Base-by-base conservation (phyloP, 2,888 invertebrate species). In the Pedicia rivosa region DNA sequence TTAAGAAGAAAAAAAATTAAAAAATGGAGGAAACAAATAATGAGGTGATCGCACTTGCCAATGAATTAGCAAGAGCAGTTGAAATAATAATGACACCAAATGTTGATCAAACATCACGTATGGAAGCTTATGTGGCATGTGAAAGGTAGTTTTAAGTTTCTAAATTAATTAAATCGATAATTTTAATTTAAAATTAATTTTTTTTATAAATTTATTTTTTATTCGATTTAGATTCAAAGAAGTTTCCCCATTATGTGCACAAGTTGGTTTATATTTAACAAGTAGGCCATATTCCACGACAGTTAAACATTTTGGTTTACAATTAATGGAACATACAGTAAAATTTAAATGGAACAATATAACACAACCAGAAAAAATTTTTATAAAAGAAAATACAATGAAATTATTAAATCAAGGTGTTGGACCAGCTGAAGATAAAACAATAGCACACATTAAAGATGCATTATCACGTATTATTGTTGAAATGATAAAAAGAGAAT, bases 401-500 rank as follows among this genome's bases (percentile, higher is more conserved):
- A 83, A 83, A 53, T 64, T 86, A 25, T 60, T 87, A 6, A 66
- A 70, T 40, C 72, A 78, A 54, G 81, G 87, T 40, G 83, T 83
- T 9, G 76, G 74, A 9, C 73, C 74, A 49, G 69, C 83, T 15
- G 70, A 79, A 32, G 72, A 73, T 43, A 75, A 74, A 46, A 64
- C 66, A 33, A 45, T 62, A 13, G 72, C 74, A 9, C 84, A 84
- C 50, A 70, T 87, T 47, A 86, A 87, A 57, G 84, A 87, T 56
- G 87, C 82, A 2, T 57, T 86, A 3, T 82, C 90, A 10, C 70
- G 91, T 33, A 81, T 92, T n/a, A 76, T 94, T 37, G 94, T 95
- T 1, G 94, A 95, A 64, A 90, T 95, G 78, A 82, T 90, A 37
- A 94, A 94, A 54, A 68, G 94, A 8, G 94, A 94, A 56, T 95